Evolutionary conservation across 2,797 vertebrate species (phyloP).

Genomic region (Lacerta bilineata): DNA sequence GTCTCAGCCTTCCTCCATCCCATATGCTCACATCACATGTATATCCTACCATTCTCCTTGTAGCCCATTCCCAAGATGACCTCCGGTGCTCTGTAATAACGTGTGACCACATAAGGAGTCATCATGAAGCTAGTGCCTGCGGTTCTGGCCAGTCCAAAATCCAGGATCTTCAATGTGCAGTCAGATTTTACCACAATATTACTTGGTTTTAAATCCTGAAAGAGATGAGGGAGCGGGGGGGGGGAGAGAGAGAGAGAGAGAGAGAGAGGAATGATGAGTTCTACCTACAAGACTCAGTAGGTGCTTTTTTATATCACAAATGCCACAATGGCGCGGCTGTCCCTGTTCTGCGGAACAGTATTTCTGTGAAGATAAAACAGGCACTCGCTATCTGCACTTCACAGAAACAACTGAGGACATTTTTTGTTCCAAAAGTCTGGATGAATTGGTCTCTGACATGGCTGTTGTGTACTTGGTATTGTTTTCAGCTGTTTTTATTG

Average conservation of each 20-base stretch:
- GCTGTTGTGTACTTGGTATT: too few relatives aligned
- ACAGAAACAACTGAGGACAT: too few relatives aligned
- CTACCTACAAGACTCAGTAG: background rate
- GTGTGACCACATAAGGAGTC: constrained; percentile 98
- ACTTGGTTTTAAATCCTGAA: constrained; percentile 98
- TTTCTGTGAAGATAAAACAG: too few relatives aligned
- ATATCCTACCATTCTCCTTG: constrained; percentile 96
- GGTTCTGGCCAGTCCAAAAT: constrained; percentile 97
- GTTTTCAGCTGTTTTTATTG: too few relatives aligned
- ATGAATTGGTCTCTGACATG: too few relatives aligned
- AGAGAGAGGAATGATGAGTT: background rate
- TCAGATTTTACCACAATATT: constrained; percentile 99
- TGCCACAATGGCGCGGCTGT: too few relatives aligned
- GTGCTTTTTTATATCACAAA: too few relatives aligned
- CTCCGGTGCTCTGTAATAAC: constrained; percentile 98
- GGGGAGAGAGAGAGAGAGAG: background rate
- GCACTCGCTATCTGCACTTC: too few relatives aligned
- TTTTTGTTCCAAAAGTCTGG: too few relatives aligned
- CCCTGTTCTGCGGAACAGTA: too few relatives aligned
- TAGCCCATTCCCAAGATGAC: constrained; percentile 99
- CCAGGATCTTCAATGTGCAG: constrained; percentile 98
- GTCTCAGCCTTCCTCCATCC: background rate
- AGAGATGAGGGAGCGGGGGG: constrained; percentile 13
- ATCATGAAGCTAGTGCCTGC: constrained; percentile 99
- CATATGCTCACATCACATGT: background rate